These are phyloP conservation scores for Stigmatopora argus DNA, from an alignment of 2,113 vertebrate species.

Conservation along the genomic window DNA sequence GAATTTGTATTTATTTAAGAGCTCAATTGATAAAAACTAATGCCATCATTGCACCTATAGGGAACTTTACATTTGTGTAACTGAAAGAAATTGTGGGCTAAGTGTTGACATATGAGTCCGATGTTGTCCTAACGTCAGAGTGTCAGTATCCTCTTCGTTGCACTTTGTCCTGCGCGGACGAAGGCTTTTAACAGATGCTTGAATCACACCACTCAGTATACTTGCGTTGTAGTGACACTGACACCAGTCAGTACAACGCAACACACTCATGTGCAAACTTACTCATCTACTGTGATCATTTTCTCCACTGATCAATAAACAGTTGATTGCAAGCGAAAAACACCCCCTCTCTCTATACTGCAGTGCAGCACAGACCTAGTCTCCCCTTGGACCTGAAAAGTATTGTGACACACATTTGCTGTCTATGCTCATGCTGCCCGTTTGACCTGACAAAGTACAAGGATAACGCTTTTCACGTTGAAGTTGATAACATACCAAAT, in stretches of 20 bases:
- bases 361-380: slow-evolving; percentile 12
- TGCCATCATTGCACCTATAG: too few species aligned
- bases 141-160: neutral
- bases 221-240: slow-evolving; percentile 10
- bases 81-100: neutral
- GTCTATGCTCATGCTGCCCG: slow-evolving; percentile 9
- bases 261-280: slow-evolving; percentile 11
- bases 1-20: too few species aligned
- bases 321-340: slow-evolving; percentile 41
- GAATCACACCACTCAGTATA: slow-evolving; percentile 17
- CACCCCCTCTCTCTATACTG: slow-evolving; percentile 20
- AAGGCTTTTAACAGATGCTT: slow-evolving; percentile 45
- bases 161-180: slow-evolving; percentile 48
- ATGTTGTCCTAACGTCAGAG: neutral
- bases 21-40: too few species aligned
- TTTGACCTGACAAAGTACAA: slow-evolving; percentile 1
- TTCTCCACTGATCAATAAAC: slow-evolving; percentile 59
- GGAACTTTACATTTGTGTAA: neutral
- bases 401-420: slow-evolving; percentile 43
- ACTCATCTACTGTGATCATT: slow-evolving; percentile 17
- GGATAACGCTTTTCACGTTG: neutral
- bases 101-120: neutral
- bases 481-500: neutral
- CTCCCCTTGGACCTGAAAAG: slow-evolving; percentile 21
- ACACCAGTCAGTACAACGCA: slow-evolving; percentile 40